Percentiles rank a stretch among this genome's conserved stretches.
phyloP scores from a whole-genome alignment of 30 jellyfish, hydroid and myxozoan genomes.

The Pseudorhiza aurosa region DNA sequence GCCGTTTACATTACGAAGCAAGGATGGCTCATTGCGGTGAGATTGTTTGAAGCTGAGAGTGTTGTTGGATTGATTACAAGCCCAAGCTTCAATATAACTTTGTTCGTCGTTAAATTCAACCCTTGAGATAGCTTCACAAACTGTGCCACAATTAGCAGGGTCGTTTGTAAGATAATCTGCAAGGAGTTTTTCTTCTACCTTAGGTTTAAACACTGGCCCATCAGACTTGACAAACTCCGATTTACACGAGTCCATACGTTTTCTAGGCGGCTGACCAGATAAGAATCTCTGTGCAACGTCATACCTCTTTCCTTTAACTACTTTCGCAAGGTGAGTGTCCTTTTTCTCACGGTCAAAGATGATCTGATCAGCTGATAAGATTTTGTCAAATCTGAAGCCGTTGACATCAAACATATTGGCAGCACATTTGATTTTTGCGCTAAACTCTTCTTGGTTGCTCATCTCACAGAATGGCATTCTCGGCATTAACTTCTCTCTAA shows the following conservation, averaged over 20 bases:
- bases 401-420: background rate
- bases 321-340: background rate
- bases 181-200: background rate
- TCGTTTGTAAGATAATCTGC: background rate
- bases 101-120: background rate
- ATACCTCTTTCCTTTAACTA: background rate
- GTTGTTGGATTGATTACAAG: background rate
- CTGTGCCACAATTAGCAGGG: background rate
- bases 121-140: background rate
- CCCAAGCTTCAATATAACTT: conserved; percentile 7
- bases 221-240: background rate
- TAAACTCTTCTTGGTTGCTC: background rate
- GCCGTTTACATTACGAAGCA: no score
- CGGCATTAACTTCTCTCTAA: background rate
- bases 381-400: background rate
- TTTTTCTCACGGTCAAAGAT: background rate
- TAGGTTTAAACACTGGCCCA: background rate
- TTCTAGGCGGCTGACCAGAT: background rate
- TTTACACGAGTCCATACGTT: background rate
- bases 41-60: no score
- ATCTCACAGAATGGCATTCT: background rate
- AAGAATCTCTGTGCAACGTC: no score
- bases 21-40: no score
- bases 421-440: background rate
- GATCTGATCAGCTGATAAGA: background rate